Evolutionary conservation across 2,797 vertebrate species (phyloP).

Genomic region (Anguilla pacifica): DNA sequence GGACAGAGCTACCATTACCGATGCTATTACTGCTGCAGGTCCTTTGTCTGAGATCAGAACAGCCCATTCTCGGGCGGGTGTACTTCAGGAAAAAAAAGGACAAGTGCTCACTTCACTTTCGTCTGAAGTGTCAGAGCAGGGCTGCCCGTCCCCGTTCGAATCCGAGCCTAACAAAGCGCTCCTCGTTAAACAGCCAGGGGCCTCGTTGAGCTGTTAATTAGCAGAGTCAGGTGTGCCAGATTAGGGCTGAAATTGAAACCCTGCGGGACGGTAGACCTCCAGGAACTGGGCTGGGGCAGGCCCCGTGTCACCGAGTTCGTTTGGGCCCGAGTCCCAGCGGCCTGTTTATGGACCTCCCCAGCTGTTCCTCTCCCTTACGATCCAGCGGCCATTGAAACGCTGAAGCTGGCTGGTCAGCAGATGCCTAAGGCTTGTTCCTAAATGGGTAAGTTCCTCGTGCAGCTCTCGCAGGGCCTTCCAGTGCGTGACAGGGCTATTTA

Average conservation of each 20-base stretch:
- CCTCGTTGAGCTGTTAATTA: no score
- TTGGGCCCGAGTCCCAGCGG: slow-evolving; percentile 36
- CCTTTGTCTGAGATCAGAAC: background rate
- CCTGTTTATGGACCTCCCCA: slow-evolving; percentile 50
- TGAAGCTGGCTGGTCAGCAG: slow-evolving; percentile 49
- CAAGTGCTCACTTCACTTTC: background rate
- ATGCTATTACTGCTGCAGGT: background rate
- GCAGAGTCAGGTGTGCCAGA: no score
- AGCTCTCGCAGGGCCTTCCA: slow-evolving; percentile 37
- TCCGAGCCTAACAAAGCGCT: no score
- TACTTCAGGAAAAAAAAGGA: background rate
- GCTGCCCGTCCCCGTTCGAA: background rate
- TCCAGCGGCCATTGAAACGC: slow-evolving; percentile 42
- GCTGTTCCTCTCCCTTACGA: slow-evolving; percentile 46
- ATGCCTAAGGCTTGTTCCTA: slow-evolving; percentile 53
- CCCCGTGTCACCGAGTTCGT: slow-evolving; percentile 50
- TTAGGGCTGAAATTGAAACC: no score
- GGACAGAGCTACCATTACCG: background rate
- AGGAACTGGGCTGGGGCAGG: background rate
- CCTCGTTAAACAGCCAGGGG: no score
- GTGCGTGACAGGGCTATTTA: slow-evolving; percentile 46
- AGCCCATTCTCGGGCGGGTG: background rate
- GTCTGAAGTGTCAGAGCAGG: background rate
- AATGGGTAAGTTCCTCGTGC: slow-evolving; percentile 38
- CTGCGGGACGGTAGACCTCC: no score